Percentiles rank a stretch among this genome's conserved stretches.
Conservation (phyloP, 2,113 vertebrate genomes). For the Cyanoderma ruficeps region DNA sequence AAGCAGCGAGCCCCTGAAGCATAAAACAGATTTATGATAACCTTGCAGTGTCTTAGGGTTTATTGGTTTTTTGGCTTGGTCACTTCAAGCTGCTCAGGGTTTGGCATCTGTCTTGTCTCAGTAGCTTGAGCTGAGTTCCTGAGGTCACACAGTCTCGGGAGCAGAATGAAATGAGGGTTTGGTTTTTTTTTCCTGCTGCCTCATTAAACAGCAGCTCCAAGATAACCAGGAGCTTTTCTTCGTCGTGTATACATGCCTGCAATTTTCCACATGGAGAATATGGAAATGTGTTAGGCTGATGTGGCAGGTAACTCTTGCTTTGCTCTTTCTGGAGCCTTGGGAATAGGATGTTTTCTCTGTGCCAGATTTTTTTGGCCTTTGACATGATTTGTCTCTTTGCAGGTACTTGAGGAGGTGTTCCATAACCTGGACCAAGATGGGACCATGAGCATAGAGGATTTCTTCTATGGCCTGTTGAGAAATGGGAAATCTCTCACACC, state of each 20-base stretch:
- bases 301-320: background rate
- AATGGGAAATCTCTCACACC: constrained; percentile 81
- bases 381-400: background rate
- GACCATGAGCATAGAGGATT: constrained; percentile 86
- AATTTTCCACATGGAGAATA: fast-evolving
- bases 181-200: background rate
- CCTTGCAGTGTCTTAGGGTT: background rate
- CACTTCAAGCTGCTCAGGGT: background rate
- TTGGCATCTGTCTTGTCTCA: background rate
- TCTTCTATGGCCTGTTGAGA: constrained; percentile 82
- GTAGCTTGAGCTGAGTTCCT: background rate
- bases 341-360: background rate
- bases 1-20: background rate
- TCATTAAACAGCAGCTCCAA: background rate
- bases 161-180: background rate
- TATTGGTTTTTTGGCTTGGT: background rate
- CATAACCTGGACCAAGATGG: constrained; percentile 77
- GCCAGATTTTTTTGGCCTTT: background rate
- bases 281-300: background rate
- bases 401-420: constrained; percentile 82
- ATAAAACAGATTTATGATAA: background rate
- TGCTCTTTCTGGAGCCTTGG: background rate
- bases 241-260: fast-evolving
- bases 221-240: background rate
- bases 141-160: fast-evolving